Evolutionary conservation across 2,113 vertebrate species (phyloP).

Genomic region (Tragulus kanchil): DNA sequence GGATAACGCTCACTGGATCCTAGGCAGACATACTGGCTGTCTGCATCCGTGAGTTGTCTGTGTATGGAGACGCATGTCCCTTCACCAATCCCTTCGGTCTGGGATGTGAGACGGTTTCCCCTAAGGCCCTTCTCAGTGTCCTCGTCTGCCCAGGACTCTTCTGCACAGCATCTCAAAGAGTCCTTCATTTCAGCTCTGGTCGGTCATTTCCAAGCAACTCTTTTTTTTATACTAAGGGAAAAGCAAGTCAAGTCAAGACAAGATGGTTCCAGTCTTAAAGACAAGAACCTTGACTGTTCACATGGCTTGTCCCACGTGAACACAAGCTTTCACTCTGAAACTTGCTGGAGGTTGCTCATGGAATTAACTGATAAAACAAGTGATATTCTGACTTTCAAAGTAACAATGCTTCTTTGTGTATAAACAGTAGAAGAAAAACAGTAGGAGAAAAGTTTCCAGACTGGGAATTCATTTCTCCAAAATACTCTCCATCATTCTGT

Average conservation of each 20-base stretch:
- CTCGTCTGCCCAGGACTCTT: not conserved
- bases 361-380: not conserved
- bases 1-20: too few relatives aligned
- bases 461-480: not conserved
- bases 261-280: not conserved
- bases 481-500: not conserved
- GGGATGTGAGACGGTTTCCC: accelerated
- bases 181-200: not conserved
- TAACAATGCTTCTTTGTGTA: not conserved
- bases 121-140: too few relatives aligned
- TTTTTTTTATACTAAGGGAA: not conserved
- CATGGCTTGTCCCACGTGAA: not conserved
- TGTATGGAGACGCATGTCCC: not conserved
- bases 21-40: not conserved
- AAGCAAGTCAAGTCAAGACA: not conserved
- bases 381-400: not conserved
- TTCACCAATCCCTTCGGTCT: too few relatives aligned
- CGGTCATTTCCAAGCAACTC: too few relatives aligned
- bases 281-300: accelerated
- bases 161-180: not conserved
- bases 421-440: not conserved
- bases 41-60: not conserved
- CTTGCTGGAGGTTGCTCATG: not conserved
- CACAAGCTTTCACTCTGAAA: accelerated
- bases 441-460: not conserved